These are phyloP conservation scores for Lasioglossum zephyrum DNA, from an alignment of 2,888 invertebrate species.

Conservation along the genomic window DNA sequence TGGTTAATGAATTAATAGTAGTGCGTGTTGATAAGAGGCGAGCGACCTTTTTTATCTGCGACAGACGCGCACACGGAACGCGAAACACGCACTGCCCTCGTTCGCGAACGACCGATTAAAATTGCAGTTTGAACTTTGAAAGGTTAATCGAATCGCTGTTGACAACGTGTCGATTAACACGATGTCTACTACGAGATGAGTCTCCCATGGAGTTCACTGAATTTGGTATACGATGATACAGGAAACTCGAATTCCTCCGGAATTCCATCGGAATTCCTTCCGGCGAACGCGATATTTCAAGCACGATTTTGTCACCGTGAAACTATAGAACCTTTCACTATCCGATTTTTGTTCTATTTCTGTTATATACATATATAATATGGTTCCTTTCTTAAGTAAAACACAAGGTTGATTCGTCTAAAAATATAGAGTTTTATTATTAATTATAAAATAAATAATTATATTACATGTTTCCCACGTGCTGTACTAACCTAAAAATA, in stretches of 20 bases:
- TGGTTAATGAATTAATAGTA: constrained; percentile 57
- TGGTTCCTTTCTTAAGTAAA: too few relatives aligned
- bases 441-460: too few relatives aligned
- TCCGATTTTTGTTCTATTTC: not conserved
- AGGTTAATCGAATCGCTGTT: constrained; percentile 3
- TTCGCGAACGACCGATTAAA: constrained; percentile 7
- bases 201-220: not conserved
- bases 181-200: not conserved
- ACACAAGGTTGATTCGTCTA: too few relatives aligned
- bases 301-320: not conserved
- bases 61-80: constrained; percentile 20
- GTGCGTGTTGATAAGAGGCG: constrained; percentile 52
- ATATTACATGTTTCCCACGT: too few relatives aligned
- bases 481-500: too few relatives aligned
- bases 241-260: not conserved
- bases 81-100: constrained; percentile 6
- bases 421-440: too few relatives aligned
- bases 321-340: not conserved
- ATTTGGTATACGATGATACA: not conserved
- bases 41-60: constrained; percentile 54
- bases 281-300: not conserved
- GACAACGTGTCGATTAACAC: constrained; percentile 4
- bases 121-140: constrained; percentile 3
- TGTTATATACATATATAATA: not conserved
- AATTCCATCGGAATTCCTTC: not conserved